These are phyloP conservation scores for Caenorhabditis virilis DNA, from an alignment of 2,888 invertebrate species.

Conservation along the genomic window DNA sequence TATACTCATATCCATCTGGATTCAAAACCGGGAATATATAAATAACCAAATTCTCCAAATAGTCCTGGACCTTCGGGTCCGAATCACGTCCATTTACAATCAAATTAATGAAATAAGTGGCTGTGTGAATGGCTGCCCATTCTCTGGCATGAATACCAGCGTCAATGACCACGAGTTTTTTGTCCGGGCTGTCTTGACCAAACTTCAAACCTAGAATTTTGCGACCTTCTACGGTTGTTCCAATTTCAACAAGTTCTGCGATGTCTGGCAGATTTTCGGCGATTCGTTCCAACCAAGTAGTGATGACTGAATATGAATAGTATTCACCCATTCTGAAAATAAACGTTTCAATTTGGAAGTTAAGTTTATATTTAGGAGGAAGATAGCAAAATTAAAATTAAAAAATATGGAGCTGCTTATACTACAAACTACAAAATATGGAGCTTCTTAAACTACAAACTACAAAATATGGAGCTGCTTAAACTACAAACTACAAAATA, in stretches of 20 bases:
- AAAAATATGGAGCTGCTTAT: too few species aligned
- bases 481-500: too few species aligned
- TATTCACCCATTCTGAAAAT: conserved; percentile 62
- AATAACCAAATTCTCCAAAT: conserved; percentile 56
- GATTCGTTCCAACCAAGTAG: conserved; percentile 57
- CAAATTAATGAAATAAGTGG: conserved; percentile 62
- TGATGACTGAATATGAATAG: conserved; percentile 56
- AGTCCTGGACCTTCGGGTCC: conserved; percentile 48
- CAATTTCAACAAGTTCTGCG: conserved; percentile 57
- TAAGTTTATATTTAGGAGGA: too few species aligned
- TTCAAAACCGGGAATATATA: conserved; percentile 64
- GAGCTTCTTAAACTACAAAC: too few species aligned
- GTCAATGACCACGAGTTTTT: conserved; percentile 63
- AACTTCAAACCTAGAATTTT: conserved; percentile 62
- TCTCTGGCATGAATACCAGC: conserved; percentile 65
- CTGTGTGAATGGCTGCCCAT: conserved; percentile 65
- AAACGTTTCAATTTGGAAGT: too few species aligned
- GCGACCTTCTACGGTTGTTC: conserved; percentile 59
- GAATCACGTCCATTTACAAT: conserved; percentile 52
- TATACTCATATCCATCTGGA: conserved; percentile 67
- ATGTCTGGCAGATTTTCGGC: conserved; percentile 51
- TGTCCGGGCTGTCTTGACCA: conserved; percentile 55
- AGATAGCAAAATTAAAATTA: too few species aligned
- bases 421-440: too few species aligned
- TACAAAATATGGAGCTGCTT: too few species aligned